Evolutionary conservation across 2,888 invertebrate genomes (phyloP).

Genomic region (Brachylomia viminalis): DNA sequence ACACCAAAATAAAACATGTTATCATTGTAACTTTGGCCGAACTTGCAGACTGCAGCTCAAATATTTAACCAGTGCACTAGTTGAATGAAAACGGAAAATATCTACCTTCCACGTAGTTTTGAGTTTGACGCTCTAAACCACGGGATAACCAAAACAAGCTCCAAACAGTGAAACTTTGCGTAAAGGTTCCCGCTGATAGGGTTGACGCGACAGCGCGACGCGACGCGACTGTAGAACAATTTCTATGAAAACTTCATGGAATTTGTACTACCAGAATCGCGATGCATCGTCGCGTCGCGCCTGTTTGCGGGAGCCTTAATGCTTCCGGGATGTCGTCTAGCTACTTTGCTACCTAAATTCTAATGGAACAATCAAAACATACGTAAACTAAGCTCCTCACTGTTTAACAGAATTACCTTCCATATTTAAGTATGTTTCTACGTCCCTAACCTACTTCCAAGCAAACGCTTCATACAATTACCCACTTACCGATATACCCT

Average conservation of each 20-base stretch:
- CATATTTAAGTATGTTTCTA: background rate
- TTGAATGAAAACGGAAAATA: conserved; percentile 1
- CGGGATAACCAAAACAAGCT: too few relatives aligned
- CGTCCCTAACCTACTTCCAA: background rate
- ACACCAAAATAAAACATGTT: conserved; percentile 9
- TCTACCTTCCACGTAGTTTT: background rate
- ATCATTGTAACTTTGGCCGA: background rate
- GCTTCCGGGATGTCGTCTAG: background rate
- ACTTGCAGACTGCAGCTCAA: conserved; percentile 1
- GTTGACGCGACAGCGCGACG: too few relatives aligned
- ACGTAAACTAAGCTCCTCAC: background rate
- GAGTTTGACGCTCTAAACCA: background rate
- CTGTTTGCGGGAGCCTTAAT: background rate
- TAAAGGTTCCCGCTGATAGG: too few relatives aligned
- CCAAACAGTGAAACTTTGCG: background rate
- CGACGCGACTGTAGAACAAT: too few relatives aligned
- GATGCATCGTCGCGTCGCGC: too few relatives aligned
- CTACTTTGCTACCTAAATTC: background rate
- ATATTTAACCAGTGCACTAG: conserved; percentile 32
- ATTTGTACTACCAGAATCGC: too few relatives aligned
- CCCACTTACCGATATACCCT: background rate
- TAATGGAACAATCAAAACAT: background rate
- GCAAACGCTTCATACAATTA: background rate
- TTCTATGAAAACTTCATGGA: too few relatives aligned
- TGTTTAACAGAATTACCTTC: background rate